A percentile compares a stretch with the other conserved stretches of the same genome.
Conservation (phyloP, 2,113 vertebrate genomes). For the Mionectes macconnelli region DNA sequence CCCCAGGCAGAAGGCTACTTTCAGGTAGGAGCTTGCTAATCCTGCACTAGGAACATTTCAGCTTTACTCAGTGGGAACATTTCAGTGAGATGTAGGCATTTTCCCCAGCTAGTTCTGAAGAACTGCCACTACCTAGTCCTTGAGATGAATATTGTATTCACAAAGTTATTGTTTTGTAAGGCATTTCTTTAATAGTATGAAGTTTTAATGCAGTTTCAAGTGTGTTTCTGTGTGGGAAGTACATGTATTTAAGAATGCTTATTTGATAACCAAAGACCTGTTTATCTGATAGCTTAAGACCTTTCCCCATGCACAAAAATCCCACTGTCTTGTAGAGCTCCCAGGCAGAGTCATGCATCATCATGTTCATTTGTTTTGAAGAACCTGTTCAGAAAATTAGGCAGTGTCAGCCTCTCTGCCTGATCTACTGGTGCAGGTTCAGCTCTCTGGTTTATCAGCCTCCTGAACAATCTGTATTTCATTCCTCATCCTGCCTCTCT, state of each 20-base stretch:
- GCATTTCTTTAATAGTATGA: not conserved
- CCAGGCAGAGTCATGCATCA: rapidly evolving
- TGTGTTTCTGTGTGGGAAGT: not conserved
- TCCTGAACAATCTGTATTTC: not conserved
- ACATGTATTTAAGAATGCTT: not conserved
- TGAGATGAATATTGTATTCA: not conserved
- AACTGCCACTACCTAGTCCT: not conserved
- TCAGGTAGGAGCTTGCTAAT: not conserved
- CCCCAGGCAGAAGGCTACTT: not conserved
- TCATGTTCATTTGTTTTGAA: not conserved
- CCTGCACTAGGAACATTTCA: not conserved
- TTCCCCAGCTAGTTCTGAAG: not conserved
- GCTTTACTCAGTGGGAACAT: not conserved
- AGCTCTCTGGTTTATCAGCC: not conserved
- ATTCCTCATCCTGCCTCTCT: not conserved
- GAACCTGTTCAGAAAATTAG: not conserved
- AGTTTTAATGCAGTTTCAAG: not conserved
- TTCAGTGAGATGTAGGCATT: not conserved
- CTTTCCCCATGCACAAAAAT: not conserved
- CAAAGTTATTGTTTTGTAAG: not conserved
- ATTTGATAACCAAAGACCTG: not conserved
- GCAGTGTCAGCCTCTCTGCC: not conserved
- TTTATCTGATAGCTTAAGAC: not conserved
- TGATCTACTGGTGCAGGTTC: not conserved
- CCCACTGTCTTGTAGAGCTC: rapidly evolving